Evolutionary conservation across 2,888 invertebrate species (phyloP).

Genomic region (Leptinotarsa juncta): DNA sequence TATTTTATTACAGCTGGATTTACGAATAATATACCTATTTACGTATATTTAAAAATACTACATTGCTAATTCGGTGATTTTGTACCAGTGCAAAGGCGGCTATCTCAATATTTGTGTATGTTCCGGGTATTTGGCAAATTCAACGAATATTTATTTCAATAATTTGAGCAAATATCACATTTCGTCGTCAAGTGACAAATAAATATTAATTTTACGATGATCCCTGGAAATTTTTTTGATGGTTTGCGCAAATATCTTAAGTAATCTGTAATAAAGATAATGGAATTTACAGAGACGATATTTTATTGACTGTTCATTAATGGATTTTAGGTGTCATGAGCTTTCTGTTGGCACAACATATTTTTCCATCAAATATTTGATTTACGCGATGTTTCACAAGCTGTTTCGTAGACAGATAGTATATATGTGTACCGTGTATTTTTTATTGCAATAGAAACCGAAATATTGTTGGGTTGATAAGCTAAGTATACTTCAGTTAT

Average conservation of each 20-base stretch:
- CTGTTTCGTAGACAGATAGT: not conserved
- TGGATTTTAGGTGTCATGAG: constrained; percentile 16
- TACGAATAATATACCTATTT: no score
- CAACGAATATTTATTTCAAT: constrained; percentile 23
- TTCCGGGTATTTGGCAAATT: constrained; percentile 13
- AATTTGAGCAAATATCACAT: constrained; percentile 26
- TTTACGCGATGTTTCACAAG: constrained; percentile 14
- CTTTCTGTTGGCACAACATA: constrained; percentile 13
- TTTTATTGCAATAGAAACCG: not conserved
- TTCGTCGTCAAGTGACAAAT: constrained; percentile 19
- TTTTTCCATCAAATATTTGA: constrained; percentile 8
- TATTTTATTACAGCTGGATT: no score
- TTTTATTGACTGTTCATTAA: constrained; percentile 21
- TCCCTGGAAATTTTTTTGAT: constrained; percentile 25
- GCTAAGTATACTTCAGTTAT: no score
- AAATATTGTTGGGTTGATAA: no score
- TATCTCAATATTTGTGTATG: no score
- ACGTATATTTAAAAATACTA: no score
- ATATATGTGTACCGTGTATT: not conserved
- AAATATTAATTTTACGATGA: constrained; percentile 27
- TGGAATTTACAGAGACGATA: constrained; percentile 23
- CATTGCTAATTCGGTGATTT: no score
- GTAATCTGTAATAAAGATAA: constrained; percentile 23
- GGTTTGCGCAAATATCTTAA: constrained; percentile 20
- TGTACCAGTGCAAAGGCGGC: no score